Conservation (phyloP, 2,888 invertebrate species). For the Drosophila nigritarsus region DNA sequence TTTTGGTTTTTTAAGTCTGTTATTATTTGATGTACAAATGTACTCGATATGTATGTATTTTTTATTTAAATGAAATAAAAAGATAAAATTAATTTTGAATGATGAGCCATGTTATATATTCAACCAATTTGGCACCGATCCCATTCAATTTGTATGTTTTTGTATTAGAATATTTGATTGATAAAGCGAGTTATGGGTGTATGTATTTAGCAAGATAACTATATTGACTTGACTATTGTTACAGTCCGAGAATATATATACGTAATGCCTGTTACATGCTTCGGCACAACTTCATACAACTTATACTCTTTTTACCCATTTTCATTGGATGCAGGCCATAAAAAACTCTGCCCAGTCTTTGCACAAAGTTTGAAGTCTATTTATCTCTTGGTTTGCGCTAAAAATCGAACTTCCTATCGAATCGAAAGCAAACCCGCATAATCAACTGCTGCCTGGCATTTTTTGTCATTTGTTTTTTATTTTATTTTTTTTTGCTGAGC, state of each 20-base stretch:
- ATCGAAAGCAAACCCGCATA: conserved; percentile 65
- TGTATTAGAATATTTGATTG: too few species aligned
- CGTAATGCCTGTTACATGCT: neutral
- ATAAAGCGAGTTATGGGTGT: too few species aligned
- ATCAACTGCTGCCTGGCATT: conserved; percentile 58
- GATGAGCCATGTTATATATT: too few species aligned
- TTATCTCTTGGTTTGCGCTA: conserved; percentile 25
- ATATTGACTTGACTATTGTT: neutral
- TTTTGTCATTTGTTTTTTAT: conserved; percentile 22
- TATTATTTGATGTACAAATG: too few species aligned
- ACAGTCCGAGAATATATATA: neutral
- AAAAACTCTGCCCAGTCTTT: neutral
- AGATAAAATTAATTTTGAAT: too few species aligned
- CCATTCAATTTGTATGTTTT: too few species aligned
- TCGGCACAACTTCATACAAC: neutral
- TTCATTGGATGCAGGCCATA: too few species aligned
- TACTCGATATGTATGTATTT: too few species aligned
- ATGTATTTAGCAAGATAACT: neutral
- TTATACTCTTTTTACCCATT: neutral
- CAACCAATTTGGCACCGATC: too few species aligned
- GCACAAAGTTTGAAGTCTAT: conserved; percentile 4
- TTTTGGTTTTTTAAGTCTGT: too few species aligned
- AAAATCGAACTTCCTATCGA: conserved; percentile 43
- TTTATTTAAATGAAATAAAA: too few species aligned
- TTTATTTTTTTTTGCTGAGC: conserved; percentile 16